Conservation (phyloP, 1,140 invertebrate species). For the Agrypnia vestita region DNA sequence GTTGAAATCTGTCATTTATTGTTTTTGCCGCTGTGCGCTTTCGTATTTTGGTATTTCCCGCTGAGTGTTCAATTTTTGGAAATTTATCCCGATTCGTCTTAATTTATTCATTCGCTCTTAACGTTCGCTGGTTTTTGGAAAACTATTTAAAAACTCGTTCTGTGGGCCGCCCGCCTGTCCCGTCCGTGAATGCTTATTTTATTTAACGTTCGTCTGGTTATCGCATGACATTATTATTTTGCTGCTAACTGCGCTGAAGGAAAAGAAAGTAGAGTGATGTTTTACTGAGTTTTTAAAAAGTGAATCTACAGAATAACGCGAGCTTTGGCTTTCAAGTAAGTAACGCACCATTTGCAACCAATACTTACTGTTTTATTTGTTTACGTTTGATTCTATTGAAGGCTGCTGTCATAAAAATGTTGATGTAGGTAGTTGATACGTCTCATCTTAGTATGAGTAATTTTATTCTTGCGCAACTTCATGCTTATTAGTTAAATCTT, state of each 20-base stretch:
- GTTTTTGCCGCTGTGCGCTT: slow-evolving; percentile 19
- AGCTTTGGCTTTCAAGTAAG: too few species aligned
- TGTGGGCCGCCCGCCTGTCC: background rate
- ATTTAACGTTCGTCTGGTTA: background rate
- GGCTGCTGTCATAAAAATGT: background rate
- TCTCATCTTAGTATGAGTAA: background rate
- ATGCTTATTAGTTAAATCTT: background rate
- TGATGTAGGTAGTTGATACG: too few species aligned
- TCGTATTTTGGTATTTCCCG: slow-evolving; percentile 31
- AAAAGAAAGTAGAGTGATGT: too few species aligned
- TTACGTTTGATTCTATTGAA: slow-evolving; percentile 3
- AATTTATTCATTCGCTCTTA: slow-evolving; percentile 13
- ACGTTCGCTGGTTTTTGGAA: slow-evolving; percentile 17
- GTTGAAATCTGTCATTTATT: background rate
- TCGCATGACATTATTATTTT: slow-evolving; percentile 9
- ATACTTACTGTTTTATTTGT: background rate
- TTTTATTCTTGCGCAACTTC: background rate
- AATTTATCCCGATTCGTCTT: slow-evolving; percentile 1
- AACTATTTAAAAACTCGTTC: slow-evolving; percentile 8
- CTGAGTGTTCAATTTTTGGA: slow-evolving; percentile 11
- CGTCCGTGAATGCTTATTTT: too few species aligned
- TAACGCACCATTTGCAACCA: too few species aligned
- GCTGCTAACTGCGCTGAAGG: too few species aligned
- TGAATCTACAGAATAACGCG: too few species aligned
- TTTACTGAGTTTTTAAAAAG: too few species aligned